These are phyloP conservation scores for Gonioctena quinquepunctata DNA, from an alignment of 1,140 invertebrate genomes.

Conservation along the genomic window DNA sequence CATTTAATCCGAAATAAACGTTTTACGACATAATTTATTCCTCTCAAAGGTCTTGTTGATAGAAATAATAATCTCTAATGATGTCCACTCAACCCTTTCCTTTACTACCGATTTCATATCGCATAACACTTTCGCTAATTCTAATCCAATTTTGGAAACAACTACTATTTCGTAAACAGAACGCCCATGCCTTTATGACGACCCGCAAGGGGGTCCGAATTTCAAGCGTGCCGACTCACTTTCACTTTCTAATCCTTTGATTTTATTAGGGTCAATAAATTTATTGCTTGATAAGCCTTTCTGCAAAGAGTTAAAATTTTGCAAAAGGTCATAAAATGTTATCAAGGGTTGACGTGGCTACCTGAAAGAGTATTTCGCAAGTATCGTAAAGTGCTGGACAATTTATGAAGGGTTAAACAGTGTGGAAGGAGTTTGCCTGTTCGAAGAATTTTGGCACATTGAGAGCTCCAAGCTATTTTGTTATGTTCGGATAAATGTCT, in stretches of 20 bases:
- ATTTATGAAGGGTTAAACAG: no score
- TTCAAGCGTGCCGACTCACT: neutral
- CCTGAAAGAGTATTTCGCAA: neutral
- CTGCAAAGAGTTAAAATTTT: neutral
- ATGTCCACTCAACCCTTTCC: neutral
- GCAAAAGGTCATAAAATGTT: neutral
- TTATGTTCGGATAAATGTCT: no score
- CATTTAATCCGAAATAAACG: no score
- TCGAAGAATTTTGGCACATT: no score
- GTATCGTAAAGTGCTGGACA: no score
- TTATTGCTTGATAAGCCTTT: neutral
- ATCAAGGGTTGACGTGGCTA: neutral
- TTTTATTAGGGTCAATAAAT: neutral
- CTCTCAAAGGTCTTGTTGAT: no score
- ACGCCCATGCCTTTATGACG: neutral
- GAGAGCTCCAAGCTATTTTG: no score
- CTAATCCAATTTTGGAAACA: neutral
- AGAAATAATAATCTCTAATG: neutral
- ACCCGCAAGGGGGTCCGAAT: neutral
- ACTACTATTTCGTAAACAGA: neutral
- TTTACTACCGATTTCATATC: no score
- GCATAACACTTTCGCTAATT: neutral
- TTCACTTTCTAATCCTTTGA: neutral
- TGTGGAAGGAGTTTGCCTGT: no score
- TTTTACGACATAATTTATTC: no score